These are phyloP conservation scores for Melanostoma scalare DNA, from an alignment of 2,888 invertebrate species.

Conservation along the genomic window DNA sequence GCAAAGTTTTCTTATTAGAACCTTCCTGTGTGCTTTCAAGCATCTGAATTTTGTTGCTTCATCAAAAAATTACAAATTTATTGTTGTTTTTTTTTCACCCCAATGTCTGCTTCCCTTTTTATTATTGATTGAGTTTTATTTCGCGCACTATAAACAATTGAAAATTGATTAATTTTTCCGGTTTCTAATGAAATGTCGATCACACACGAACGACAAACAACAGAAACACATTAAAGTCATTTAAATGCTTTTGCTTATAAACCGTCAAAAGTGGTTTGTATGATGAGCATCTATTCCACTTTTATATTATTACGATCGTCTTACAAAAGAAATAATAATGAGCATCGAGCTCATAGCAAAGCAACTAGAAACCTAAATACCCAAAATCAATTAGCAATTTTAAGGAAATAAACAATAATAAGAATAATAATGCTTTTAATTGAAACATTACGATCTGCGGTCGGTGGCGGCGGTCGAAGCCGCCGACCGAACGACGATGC, in stretches of 20 bases:
- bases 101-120: background rate
- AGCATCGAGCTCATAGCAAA: constrained; percentile 17
- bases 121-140: constrained; percentile 39
- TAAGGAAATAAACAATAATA: constrained; percentile 72
- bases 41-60: too few relatives aligned
- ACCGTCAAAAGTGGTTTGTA: too few relatives aligned
- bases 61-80: too few relatives aligned
- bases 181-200: constrained; percentile 68
- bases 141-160: constrained; percentile 77
- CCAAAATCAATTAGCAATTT: constrained; percentile 73
- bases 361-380: constrained; percentile 60
- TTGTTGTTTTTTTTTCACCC: too few relatives aligned
- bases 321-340: constrained; percentile 51
- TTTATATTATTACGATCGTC: constrained; percentile 25
- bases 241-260: constrained; percentile 21
- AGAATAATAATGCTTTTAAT: constrained; percentile 71
- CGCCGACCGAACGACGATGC: too few relatives aligned
- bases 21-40: too few relatives aligned
- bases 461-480: constrained; percentile 10
- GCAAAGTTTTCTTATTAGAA: too few relatives aligned
- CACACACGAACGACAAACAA: constrained; percentile 26
- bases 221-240: constrained; percentile 36
- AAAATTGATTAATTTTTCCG: constrained; percentile 81
- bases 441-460: constrained; percentile 65
- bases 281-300: constrained; percentile 2